phyloP scores from a whole-genome alignment of 2,888 invertebrate genomes.

The Slavum lentiscoides region DNA sequence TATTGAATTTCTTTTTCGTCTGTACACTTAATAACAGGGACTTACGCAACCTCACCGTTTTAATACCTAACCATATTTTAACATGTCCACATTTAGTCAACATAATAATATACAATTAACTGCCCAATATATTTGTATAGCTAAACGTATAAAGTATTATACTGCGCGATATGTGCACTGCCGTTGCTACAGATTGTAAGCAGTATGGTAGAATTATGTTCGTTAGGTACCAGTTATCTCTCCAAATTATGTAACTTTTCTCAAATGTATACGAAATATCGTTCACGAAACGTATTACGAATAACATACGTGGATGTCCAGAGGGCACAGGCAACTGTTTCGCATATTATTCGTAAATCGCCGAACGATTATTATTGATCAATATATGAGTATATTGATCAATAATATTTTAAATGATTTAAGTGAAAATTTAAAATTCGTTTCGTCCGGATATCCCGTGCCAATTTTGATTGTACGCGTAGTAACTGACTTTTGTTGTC shows the following conservation, averaged over 20 bases:
- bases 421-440: conserved; percentile 4
- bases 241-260: conserved; percentile 4
- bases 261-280: conserved; percentile 1
- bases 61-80: background rate
- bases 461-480: background rate
- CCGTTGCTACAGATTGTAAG: background rate
- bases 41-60: conserved; percentile 19
- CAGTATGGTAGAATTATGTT: no score
- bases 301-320: background rate
- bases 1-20: conserved; percentile 20
- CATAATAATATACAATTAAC: conserved; percentile 2
- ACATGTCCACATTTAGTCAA: background rate
- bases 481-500: background rate
- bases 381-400: no score
- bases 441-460: background rate
- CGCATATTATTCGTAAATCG: background rate
- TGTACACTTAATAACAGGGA: no score
- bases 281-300: conserved; percentile 15
- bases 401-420: no score
- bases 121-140: background rate
- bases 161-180: background rate
- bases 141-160: no score
- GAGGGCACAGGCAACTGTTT: background rate
- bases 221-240: conserved; percentile 35
- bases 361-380: background rate